Evolutionary conservation across 1,140 invertebrate genomes (phyloP).

Genomic region (Cardiocondyla obscurior): DNA sequence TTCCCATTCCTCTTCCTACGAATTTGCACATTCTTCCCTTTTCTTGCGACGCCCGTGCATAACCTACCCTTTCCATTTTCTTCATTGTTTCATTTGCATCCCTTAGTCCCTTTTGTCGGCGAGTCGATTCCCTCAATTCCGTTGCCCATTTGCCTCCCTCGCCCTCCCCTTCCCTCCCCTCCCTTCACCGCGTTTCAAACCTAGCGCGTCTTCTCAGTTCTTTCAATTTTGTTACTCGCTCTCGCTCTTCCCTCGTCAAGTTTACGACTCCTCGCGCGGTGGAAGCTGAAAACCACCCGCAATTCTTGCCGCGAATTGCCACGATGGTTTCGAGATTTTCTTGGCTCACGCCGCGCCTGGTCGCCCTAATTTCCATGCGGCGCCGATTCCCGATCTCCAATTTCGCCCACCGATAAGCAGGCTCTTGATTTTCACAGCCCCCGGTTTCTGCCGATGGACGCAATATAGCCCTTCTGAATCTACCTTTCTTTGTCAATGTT

Average conservation of each 20-base stretch:
- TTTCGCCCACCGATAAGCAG: slow-evolving; percentile 27
- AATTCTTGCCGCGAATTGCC: slow-evolving; percentile 6
- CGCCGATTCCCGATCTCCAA: slow-evolving; percentile 29
- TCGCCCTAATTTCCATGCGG: slow-evolving; percentile 36
- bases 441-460: slow-evolving; percentile 15
- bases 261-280: slow-evolving; percentile 18
- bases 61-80: slow-evolving; percentile 54
- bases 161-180: too few species aligned
- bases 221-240: slow-evolving; percentile 40
- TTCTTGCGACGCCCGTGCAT: slow-evolving; percentile 1
- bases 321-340: slow-evolving; percentile 45
- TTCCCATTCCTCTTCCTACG: not conserved
- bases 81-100: slow-evolving; percentile 72
- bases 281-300: not conserved
- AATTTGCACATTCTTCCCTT: slow-evolving; percentile 52
- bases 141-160: slow-evolving; percentile 36
- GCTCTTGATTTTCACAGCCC: slow-evolving; percentile 36
- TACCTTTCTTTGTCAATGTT: not conserved
- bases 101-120: slow-evolving; percentile 53
- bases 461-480: slow-evolving; percentile 25
- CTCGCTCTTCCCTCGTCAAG: not conserved
- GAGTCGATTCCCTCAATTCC: slow-evolving; percentile 43
- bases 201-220: slow-evolving; percentile 55
- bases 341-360: slow-evolving; percentile 16
- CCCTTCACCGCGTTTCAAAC: slow-evolving; percentile 33